Percentiles rank a stretch among this genome's conserved stretches.
phyloP scores from a whole-genome alignment of 1,140 invertebrate genomes.

The Hypothenemus hampei region DNA sequence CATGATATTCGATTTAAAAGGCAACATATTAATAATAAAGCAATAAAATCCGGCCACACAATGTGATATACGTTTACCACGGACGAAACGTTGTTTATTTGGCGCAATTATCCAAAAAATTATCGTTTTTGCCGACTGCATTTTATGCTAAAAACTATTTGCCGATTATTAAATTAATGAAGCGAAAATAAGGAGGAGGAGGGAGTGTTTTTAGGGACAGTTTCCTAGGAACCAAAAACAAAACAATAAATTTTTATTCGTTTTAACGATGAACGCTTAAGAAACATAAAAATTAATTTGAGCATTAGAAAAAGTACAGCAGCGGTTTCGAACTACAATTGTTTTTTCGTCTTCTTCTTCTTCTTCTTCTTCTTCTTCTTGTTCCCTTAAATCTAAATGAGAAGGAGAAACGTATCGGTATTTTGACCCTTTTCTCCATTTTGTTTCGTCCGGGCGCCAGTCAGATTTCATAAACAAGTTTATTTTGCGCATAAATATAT shows the following conservation, averaged over 20 bases:
- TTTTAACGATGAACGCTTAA: too few species aligned
- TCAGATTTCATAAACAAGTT: slow-evolving; percentile 46
- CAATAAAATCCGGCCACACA: slow-evolving; percentile 9
- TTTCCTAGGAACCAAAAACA: too few species aligned
- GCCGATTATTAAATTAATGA: too few species aligned
- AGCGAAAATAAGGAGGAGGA: too few species aligned
- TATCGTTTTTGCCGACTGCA: slow-evolving; percentile 16
- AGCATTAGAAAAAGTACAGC: slow-evolving; percentile 23
- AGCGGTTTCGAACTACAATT: too few species aligned
- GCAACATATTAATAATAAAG: slow-evolving; percentile 16
- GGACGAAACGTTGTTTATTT: slow-evolving; percentile 10
- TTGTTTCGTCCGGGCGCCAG: slow-evolving; percentile 33
- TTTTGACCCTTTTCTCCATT: slow-evolving; percentile 39
- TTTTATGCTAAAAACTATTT: too few species aligned
- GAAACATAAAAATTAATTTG: slow-evolving; percentile 23
- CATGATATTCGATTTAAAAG: slow-evolving; percentile 15
- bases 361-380: too few species aligned
- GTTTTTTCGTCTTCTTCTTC: too few species aligned
- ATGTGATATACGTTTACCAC: slow-evolving; percentile 14
- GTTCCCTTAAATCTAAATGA: too few species aligned
- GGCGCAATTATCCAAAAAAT: slow-evolving; percentile 18
- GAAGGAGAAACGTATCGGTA: slow-evolving; percentile 41
- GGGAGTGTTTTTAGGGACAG: too few species aligned
- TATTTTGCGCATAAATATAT: slow-evolving; percentile 45
- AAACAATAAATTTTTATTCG: too few species aligned